phyloP scores from a whole-genome alignment of 2,888 invertebrate species.

The Cryptocephalus moraei region DNA sequence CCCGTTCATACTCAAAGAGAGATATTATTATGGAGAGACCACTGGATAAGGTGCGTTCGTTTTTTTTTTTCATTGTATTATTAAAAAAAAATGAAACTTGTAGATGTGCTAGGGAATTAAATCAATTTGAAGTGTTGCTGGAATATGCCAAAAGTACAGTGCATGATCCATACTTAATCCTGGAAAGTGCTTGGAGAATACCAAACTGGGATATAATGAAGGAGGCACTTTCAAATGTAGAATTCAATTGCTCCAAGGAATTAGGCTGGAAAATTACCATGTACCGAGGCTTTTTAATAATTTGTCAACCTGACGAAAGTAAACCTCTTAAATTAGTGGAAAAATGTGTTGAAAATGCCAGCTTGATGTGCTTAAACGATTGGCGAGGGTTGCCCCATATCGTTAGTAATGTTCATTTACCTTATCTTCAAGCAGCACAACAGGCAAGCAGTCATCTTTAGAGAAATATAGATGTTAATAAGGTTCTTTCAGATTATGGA shows the following conservation, averaged over 20 bases:
- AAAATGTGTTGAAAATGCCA: slow-evolving; percentile 79
- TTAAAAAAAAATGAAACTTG: slow-evolving; percentile 4
- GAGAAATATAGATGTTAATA: too few species aligned
- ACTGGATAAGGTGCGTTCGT: slow-evolving; percentile 55
- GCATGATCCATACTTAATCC: slow-evolving; percentile 74
- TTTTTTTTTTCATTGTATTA: too few species aligned
- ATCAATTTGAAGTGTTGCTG: slow-evolving; percentile 91
- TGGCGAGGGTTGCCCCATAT: slow-evolving; percentile 92
- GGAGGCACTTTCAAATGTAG: slow-evolving; percentile 83
- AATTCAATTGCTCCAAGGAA: slow-evolving; percentile 85
- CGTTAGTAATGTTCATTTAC: slow-evolving; percentile 88
- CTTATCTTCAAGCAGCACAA: slow-evolving; percentile 89
- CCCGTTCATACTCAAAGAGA: slow-evolving; percentile 70
- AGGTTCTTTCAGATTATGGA: slow-evolving; percentile 58
- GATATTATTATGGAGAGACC: slow-evolving; percentile 69
- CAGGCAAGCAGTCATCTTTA: slow-evolving; percentile 41
- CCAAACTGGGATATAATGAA: slow-evolving; percentile 94
- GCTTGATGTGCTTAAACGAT: slow-evolving; percentile 84
- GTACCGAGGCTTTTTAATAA: slow-evolving; percentile 86
- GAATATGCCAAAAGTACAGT: slow-evolving; percentile 76
- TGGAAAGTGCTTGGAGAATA: slow-evolving; percentile 92
- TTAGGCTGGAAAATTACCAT: slow-evolving; percentile 55
- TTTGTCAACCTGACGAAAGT: slow-evolving; percentile 72
- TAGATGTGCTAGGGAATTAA: slow-evolving; percentile 84
- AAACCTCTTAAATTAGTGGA: slow-evolving; percentile 69